phyloP scores from a whole-genome alignment of 2,797 vertebrate genomes.

The Ispidina picta region DNA sequence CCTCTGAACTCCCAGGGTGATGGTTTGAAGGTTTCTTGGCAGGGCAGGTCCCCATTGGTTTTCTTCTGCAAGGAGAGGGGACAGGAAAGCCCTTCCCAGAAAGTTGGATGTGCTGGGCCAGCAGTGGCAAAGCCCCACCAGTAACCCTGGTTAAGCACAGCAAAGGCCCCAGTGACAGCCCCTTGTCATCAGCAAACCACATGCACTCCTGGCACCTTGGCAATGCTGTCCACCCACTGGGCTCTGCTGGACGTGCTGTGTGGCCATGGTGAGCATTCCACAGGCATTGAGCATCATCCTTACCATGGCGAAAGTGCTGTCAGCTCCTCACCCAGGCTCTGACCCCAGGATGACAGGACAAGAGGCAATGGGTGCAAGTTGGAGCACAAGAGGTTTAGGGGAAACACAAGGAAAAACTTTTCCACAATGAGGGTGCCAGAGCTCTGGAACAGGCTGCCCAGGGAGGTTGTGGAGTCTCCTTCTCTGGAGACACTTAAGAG shows the following conservation, averaged over 20 bases:
- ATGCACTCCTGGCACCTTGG: not conserved
- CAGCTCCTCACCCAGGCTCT: not conserved
- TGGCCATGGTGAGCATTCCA: not conserved
- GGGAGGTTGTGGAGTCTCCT: no score
- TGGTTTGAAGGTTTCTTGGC: not conserved
- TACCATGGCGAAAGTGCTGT: accelerated
- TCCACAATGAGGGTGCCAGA: no score
- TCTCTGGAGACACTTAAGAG: no score
- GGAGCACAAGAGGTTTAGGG: no score
- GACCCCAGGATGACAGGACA: no score
- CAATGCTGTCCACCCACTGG: not conserved
- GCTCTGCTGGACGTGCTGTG: accelerated
- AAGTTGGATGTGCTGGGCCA: not conserved
- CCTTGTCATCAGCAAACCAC: not conserved
- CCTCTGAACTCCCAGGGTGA: no score
- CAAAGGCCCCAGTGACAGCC: not conserved
- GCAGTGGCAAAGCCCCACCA: not conserved
- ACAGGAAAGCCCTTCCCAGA: no score
- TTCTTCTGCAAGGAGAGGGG: not conserved
- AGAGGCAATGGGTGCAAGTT: no score
- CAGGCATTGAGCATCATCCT: not conserved
- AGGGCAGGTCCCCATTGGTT: not conserved
- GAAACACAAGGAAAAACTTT: no score
- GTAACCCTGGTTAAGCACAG: not conserved
- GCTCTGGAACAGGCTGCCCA: no score